Conservation (phyloP, 2,797 vertebrate genomes). For the Pantherophis alleghaniensis region DNA sequence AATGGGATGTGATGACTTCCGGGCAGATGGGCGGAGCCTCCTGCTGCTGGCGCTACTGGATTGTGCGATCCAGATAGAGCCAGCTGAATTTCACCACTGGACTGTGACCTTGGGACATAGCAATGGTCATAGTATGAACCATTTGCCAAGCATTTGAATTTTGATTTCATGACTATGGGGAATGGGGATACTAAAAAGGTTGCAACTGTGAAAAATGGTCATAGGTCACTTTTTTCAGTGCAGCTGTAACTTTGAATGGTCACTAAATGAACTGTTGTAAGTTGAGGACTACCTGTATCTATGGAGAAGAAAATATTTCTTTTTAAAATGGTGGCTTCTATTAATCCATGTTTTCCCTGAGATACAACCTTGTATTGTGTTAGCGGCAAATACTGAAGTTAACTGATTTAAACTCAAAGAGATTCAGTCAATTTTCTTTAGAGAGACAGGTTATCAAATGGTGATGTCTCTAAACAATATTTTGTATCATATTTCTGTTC, state of each 20-base stretch:
- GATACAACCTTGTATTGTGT: neutral
- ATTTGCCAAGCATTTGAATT: neutral
- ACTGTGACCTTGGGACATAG: neutral
- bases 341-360: neutral
- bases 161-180: neutral
- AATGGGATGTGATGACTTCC: too few relatives aligned
- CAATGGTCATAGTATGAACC: neutral
- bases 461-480: neutral
- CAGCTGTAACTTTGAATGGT: neutral
- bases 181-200: neutral
- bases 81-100: too few relatives aligned
- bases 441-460: neutral
- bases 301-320: neutral
- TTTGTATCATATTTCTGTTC: neutral
- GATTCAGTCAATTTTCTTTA: neutral
- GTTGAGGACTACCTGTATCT: neutral
- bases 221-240: neutral
- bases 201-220: neutral
- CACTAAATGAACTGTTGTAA: neutral
- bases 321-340: neutral
- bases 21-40: too few relatives aligned
- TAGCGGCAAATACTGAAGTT: neutral
- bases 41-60: rapidly evolving
- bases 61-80: too few relatives aligned
- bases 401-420: neutral